Conservation (phyloP, 2,113 vertebrate species). For the Brevimyrus niger region DNA sequence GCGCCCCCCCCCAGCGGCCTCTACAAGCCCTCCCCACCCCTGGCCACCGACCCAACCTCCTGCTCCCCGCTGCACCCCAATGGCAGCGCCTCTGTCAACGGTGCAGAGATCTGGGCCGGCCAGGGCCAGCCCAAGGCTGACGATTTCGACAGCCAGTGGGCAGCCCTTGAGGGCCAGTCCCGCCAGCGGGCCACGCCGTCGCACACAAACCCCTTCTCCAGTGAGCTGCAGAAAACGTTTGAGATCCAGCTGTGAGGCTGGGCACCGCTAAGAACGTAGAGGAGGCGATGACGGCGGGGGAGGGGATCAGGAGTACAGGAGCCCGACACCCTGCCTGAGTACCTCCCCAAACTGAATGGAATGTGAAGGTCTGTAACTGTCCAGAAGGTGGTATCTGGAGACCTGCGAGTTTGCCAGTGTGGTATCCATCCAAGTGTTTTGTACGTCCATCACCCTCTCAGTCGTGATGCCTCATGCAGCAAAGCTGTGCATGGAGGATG, state of each 20-base stretch:
- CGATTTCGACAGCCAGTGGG: constrained; percentile 96
- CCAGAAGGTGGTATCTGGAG: background rate
- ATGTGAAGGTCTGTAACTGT: background rate
- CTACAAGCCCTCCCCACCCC: constrained; percentile 58
- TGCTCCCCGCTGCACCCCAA: constrained; percentile 57
- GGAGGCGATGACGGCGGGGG: constrained; percentile 18
- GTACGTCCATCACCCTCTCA: background rate
- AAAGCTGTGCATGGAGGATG: background rate
- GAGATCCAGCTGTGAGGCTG: constrained; percentile 90
- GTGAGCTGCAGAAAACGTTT: constrained; percentile 95
- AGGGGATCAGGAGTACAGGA: constrained; percentile 13
- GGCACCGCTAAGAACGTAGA: constrained; percentile 23
- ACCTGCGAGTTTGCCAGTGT: background rate
- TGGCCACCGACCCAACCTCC: constrained; percentile 29
- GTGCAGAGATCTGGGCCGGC: constrained; percentile 68
- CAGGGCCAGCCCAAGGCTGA: constrained; percentile 59
- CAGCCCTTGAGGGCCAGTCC: constrained; percentile 79
- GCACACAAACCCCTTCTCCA: constrained; percentile 96
- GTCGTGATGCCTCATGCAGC: background rate
- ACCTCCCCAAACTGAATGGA: background rate
- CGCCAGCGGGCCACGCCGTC: constrained; percentile 86
- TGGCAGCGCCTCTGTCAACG: constrained; percentile 77
- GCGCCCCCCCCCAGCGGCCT: constrained; percentile 59
- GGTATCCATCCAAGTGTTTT: background rate
- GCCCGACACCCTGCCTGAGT: background rate